A percentile compares a stretch with the other conserved stretches of the same genome.
Evolutionary conservation across 2,113 vertebrate genomes (phyloP).

Genomic region (Vidua chalybeata): DNA sequence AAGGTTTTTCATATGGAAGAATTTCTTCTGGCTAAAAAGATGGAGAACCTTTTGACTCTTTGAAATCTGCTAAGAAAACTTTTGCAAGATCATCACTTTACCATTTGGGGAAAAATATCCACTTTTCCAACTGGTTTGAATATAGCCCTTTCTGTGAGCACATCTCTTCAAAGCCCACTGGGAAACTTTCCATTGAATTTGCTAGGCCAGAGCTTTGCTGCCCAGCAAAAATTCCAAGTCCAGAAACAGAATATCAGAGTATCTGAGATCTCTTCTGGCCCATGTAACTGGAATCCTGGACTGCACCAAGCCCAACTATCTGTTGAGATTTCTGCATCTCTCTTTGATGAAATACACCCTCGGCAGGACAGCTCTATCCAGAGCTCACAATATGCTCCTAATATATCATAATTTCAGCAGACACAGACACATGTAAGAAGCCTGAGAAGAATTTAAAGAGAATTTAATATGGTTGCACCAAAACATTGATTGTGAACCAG

Average conservation of each 20-base stretch:
- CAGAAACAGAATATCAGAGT: background rate
- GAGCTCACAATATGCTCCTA: background rate
- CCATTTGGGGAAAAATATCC: background rate
- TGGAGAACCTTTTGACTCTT: background rate
- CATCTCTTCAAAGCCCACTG: background rate
- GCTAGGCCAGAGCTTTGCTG: background rate
- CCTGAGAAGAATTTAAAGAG: background rate
- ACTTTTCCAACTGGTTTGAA: background rate
- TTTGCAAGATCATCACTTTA: constrained; percentile 8
- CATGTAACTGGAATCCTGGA: background rate
- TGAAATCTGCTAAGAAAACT: constrained; percentile 8
- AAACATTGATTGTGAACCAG: background rate
- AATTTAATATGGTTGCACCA: background rate
- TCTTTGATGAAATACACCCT: background rate
- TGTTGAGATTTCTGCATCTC: background rate
- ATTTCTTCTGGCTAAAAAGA: background rate
- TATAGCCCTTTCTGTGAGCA: background rate
- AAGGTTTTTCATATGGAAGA: background rate
- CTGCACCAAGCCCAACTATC: background rate
- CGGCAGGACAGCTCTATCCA: background rate
- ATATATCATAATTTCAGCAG: background rate
- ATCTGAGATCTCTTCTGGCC: background rate
- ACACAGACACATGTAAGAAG: background rate
- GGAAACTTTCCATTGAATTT: background rate
- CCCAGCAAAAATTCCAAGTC: background rate